phyloP scores from a whole-genome alignment of 2,888 invertebrate genomes.

The Phorcus lineatus region DNA sequence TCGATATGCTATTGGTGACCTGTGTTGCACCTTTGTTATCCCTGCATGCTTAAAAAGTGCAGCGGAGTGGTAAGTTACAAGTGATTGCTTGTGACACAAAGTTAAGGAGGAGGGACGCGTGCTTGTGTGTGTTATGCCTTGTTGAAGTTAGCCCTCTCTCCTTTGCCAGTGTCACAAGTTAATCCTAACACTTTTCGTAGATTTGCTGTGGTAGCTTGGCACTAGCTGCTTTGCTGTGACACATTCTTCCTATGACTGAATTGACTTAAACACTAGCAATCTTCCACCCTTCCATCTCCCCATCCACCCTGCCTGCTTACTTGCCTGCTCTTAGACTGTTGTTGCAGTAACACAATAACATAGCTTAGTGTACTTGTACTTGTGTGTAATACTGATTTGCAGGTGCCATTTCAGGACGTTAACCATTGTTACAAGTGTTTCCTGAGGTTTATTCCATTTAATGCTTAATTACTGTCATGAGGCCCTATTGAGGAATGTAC shows the following conservation, averaged over 20 bases:
- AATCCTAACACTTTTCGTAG: slow-evolving; percentile 8
- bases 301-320: not conserved
- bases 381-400: not conserved
- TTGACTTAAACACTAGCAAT: not conserved
- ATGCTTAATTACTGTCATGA: not conserved
- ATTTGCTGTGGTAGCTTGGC: slow-evolving; percentile 20
- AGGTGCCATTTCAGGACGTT: not conserved
- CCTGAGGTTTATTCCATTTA: not conserved
- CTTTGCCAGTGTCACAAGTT: not conserved
- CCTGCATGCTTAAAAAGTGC: slow-evolving; percentile 25
- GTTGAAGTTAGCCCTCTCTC: not conserved
- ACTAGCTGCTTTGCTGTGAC: not conserved
- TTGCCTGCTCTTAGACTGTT: not conserved
- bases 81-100: not conserved
- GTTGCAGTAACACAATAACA: slow-evolving; percentile 2
- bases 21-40: slow-evolving; percentile 25
- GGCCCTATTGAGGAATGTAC: not conserved
- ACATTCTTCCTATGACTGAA: too few species aligned
- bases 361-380: not conserved
- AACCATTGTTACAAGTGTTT: not conserved
- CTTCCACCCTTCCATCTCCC: not conserved
- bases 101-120: not conserved
- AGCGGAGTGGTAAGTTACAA: slow-evolving; percentile 22
- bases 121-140: not conserved
- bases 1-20: slow-evolving; percentile 25